Conservation (phyloP, 2,797 vertebrate species). For the Ctenochaetus hawaiiensis region DNA sequence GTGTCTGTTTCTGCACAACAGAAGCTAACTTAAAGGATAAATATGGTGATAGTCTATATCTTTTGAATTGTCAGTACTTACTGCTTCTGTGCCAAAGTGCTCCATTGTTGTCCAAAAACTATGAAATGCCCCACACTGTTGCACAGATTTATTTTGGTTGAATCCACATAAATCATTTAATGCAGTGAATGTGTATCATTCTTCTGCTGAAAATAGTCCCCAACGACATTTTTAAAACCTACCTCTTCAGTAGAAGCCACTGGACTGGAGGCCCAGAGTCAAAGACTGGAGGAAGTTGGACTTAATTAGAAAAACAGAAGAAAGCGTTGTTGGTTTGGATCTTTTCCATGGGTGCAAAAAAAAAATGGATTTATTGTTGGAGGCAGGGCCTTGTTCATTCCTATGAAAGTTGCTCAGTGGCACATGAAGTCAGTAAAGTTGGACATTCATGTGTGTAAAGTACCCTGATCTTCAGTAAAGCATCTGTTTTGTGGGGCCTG, state of each 20-base stretch:
- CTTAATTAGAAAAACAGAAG: not conserved
- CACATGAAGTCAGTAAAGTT: no score
- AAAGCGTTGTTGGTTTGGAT: not conserved
- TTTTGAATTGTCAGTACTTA: conserved; percentile 5
- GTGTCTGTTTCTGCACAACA: conserved; percentile 31
- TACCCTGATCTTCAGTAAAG: no score
- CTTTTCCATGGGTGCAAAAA: not conserved
- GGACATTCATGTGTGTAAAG: no score
- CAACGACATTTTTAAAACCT: not conserved
- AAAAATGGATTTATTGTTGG: no score
- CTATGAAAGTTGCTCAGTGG: no score
- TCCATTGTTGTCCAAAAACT: not conserved
- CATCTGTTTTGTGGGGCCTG: no score
- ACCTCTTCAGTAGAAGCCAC: not conserved
- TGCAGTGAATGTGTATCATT: conserved; percentile 6
- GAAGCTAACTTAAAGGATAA: conserved; percentile 31
- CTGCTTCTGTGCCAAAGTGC: conserved; percentile 5
- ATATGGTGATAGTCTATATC: conserved; percentile 40
- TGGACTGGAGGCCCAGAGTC: not conserved
- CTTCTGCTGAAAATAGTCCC: not conserved
- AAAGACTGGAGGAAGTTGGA: not conserved
- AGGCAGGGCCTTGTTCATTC: no score
- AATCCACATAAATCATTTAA: not conserved
- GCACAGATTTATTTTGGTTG: conserved; percentile 10
- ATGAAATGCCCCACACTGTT: not conserved